These are phyloP conservation scores for Ictidomys tridecemlineatus DNA, from an alignment of 2,113 vertebrate genomes.

Conservation along the genomic window DNA sequence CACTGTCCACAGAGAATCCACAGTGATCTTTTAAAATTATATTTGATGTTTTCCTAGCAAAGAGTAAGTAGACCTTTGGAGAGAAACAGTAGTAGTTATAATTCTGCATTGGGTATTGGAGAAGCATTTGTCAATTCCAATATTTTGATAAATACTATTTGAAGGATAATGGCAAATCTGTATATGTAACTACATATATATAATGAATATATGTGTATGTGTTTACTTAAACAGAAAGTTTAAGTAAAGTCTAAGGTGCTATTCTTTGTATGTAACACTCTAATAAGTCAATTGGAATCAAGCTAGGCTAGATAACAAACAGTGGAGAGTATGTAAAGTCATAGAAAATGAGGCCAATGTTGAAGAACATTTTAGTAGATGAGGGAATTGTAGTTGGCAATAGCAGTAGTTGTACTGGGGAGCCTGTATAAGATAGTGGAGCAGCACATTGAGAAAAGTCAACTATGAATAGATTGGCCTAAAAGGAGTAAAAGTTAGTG, in stretches of 20 bases:
- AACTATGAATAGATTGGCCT: neutral
- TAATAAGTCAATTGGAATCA: neutral
- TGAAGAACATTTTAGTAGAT: neutral
- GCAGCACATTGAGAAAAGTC: neutral
- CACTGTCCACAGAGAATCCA: neutral
- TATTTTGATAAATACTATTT: neutral
- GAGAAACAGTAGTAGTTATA: neutral
- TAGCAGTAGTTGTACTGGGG: neutral
- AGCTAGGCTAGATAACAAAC: neutral
- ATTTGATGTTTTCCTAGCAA: conserved; percentile 18
- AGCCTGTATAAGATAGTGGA: neutral
- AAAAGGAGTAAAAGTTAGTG: neutral
- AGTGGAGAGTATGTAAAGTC: neutral
- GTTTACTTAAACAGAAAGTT: neutral
- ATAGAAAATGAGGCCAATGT: neutral
- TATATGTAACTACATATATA: neutral
- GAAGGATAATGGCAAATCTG: neutral
- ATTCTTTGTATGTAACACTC: neutral
- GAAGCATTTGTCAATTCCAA: neutral
- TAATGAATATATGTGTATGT: neutral
- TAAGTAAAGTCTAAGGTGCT: neutral
- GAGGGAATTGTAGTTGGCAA: neutral
- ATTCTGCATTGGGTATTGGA: neutral
- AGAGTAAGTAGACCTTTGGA: neutral
- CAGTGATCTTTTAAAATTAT: neutral